These are phyloP conservation scores for Sceloporus undulatus DNA, from an alignment of 2,113 vertebrate genomes.

Conservation along the genomic window DNA sequence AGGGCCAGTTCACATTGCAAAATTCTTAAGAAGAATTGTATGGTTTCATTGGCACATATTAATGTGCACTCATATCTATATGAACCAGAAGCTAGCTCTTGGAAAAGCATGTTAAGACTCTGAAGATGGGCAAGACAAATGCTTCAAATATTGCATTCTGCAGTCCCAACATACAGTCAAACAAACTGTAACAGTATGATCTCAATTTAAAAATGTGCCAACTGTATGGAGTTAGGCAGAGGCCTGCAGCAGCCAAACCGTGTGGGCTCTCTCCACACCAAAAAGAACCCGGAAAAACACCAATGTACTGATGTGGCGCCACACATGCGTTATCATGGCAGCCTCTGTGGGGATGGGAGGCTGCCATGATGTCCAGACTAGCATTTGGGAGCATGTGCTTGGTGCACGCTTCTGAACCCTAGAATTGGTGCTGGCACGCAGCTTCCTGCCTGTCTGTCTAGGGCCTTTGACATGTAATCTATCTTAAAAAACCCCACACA, in stretches of 20 bases:
- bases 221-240: no score
- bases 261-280: no score
- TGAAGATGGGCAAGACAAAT: not conserved
- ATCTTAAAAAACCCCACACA: not conserved
- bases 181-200: not conserved
- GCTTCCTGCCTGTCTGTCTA: no score
- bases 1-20: conserved; percentile 10
- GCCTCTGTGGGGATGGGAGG: no score
- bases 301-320: no score
- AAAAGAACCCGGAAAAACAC: no score
- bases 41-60: not conserved
- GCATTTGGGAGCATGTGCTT: no score
- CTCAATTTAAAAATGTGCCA: no score
- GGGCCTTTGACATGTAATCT: not conserved
- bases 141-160: not conserved
- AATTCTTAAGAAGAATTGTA: not conserved
- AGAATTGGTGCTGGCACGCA: no score
- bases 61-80: not conserved
- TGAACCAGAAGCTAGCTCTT: not conserved
- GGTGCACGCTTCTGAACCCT: no score
- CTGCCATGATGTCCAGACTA: no score
- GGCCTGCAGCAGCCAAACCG: not conserved
- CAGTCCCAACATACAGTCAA: not conserved
- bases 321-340: no score
- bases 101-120: not conserved